A percentile compares a stretch with the other conserved stretches of the same genome.
Evolutionary conservation across 2,888 invertebrate genomes (phyloP).

Genomic region (Resseliella maxima): DNA sequence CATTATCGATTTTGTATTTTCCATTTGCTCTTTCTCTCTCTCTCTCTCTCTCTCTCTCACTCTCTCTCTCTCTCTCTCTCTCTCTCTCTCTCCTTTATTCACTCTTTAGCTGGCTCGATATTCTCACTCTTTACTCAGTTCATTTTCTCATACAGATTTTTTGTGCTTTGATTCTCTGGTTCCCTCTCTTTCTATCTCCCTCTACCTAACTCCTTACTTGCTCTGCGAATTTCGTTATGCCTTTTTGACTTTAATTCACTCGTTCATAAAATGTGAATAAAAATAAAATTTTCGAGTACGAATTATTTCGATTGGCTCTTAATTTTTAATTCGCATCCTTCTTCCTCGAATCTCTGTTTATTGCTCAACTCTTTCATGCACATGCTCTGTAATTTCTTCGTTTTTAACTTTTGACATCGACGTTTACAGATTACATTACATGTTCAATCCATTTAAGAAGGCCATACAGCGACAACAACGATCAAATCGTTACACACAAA

Average conservation of each 20-base stretch:
- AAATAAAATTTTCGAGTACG: slow-evolving; percentile 4
- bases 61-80: background rate
- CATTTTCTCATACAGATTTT: too few species aligned
- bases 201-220: too few species aligned
- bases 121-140: too few species aligned
- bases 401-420: slow-evolving; percentile 47
- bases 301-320: slow-evolving; percentile 26
- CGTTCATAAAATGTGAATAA: background rate
- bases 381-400: background rate
- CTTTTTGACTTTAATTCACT: too few species aligned
- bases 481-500: slow-evolving; percentile 45
- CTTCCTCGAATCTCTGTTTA: background rate
- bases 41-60: background rate
- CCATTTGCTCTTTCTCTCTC: too few species aligned
- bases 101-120: too few species aligned
- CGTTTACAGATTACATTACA: slow-evolving; percentile 51
- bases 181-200: too few species aligned
- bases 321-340: background rate
- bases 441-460: slow-evolving; percentile 42
- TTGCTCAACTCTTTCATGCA: background rate
- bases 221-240: too few species aligned
- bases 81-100: too few species aligned
- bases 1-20: slow-evolving; percentile 46
- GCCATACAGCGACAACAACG: background rate
- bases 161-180: too few species aligned